Conservation (phyloP, 2,113 vertebrate species). For the Petroica traversi region DNA sequence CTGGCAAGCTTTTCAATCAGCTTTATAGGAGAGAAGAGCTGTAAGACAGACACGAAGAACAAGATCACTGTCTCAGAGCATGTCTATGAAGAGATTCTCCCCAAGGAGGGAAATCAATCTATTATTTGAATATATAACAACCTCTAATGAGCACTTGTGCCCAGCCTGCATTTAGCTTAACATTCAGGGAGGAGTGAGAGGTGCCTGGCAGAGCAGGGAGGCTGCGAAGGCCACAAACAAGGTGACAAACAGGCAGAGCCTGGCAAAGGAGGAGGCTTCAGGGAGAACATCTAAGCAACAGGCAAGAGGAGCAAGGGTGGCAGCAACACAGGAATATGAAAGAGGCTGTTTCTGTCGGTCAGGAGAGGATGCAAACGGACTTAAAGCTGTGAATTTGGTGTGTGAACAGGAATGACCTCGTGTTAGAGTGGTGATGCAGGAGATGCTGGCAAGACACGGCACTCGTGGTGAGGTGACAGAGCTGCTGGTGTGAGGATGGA, state of each 20-base stretch:
- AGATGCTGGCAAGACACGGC: rapidly evolving
- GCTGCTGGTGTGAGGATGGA: background rate
- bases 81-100: background rate
- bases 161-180: background rate
- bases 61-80: background rate
- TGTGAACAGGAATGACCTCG: rapidly evolving
- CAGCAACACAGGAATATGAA: background rate
- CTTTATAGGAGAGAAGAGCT: background rate
- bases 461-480: background rate
- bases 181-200: background rate
- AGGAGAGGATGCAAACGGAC: background rate
- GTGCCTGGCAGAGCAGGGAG: background rate
- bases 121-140: background rate
- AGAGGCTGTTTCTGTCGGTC: background rate
- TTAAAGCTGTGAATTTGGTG: background rate
- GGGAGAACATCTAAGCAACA: background rate
- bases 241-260: rapidly evolving
- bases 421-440: background rate
- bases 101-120: background rate
- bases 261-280: background rate
- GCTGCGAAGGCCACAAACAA: rapidly evolving
- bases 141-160: background rate
- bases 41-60: background rate
- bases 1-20: background rate
- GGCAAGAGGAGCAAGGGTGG: background rate